Conservation (phyloP, 2,888 invertebrate species). For the Caenorhabditis virilis region DNA sequence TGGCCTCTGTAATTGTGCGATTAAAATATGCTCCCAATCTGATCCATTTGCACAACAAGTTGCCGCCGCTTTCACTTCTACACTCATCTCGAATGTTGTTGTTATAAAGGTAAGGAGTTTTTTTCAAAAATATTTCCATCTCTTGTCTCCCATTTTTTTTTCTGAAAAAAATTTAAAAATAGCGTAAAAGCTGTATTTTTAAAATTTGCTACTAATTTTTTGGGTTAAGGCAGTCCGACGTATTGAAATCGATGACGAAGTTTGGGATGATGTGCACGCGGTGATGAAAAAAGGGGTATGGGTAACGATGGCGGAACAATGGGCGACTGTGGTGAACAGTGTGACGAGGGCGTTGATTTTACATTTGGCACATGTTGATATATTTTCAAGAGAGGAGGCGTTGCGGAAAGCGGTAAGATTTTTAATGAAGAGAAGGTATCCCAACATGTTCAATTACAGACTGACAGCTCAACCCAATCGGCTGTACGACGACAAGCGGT, state of each 20-base stretch:
- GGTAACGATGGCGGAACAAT: constrained; percentile 51
- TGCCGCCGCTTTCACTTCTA: constrained; percentile 58
- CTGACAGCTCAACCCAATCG: constrained; percentile 18
- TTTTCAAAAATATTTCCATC: not conserved
- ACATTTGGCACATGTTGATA: constrained; percentile 90
- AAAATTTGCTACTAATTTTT: not conserved
- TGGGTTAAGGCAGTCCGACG: constrained; percentile 54
- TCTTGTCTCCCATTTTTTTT: not conserved
- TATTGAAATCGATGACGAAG: constrained; percentile 59
- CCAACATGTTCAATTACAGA: too few species aligned
- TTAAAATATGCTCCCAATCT: constrained; percentile 48
- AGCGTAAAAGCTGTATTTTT: too few species aligned
- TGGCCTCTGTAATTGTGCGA: constrained; percentile 46
- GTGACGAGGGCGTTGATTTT: constrained; percentile 90
- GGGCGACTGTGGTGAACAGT: constrained; percentile 72
- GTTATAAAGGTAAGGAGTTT: constrained; percentile 35
- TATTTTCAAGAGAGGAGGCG: constrained; percentile 70
- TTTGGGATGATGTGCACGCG: constrained; percentile 62
- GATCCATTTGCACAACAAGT: constrained; percentile 59
- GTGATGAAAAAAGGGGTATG: constrained; percentile 56
- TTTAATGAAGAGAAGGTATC: not conserved
- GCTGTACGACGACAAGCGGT: constrained; percentile 21
- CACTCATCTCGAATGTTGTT: constrained; percentile 52
- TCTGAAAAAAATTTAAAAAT: constrained; percentile 2
- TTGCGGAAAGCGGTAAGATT: constrained; percentile 28